These are phyloP conservation scores for Thermophis baileyi DNA, from an alignment of 2,113 vertebrate genomes.

Conservation along the genomic window DNA sequence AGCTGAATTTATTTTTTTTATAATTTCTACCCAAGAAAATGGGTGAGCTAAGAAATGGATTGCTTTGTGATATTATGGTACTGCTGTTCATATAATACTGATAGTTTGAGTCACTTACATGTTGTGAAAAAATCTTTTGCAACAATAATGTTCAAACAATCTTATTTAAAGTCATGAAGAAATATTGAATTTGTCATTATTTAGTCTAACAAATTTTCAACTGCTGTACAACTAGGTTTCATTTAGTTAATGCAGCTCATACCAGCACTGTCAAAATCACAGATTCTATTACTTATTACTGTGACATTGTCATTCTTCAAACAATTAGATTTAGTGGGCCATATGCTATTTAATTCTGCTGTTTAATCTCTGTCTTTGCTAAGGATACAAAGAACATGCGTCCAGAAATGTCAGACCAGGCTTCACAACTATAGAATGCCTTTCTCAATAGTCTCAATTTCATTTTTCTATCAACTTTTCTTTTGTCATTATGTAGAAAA, in stretches of 20 bases:
- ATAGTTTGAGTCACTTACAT: not conserved
- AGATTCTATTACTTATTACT: not conserved
- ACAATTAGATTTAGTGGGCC: not conserved
- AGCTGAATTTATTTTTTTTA: not conserved
- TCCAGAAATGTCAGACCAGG: not conserved
- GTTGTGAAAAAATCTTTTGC: not conserved
- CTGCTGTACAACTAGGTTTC: not conserved
- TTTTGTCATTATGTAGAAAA: conserved; percentile 24
- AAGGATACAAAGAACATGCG: not conserved
- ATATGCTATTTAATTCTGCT: not conserved
- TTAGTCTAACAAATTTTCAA: not conserved
- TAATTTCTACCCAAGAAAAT: not conserved
- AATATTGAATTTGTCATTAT: not conserved
- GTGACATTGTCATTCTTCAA: not conserved
- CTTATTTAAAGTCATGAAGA: not conserved
- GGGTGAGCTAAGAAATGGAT: not conserved
- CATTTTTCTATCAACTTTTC: conserved; percentile 19
- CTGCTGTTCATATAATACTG: not conserved
- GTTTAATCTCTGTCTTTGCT: not conserved
- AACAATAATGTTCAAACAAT: not conserved
- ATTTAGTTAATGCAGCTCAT: not conserved
- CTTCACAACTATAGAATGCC: not conserved
- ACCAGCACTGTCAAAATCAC: not conserved
- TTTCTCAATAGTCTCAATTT: not conserved
- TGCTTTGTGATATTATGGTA: not conserved